phyloP scores from a whole-genome alignment of 35 echinoderm and acorn worm genomes.

The Holothuria glaberrima region DNA sequence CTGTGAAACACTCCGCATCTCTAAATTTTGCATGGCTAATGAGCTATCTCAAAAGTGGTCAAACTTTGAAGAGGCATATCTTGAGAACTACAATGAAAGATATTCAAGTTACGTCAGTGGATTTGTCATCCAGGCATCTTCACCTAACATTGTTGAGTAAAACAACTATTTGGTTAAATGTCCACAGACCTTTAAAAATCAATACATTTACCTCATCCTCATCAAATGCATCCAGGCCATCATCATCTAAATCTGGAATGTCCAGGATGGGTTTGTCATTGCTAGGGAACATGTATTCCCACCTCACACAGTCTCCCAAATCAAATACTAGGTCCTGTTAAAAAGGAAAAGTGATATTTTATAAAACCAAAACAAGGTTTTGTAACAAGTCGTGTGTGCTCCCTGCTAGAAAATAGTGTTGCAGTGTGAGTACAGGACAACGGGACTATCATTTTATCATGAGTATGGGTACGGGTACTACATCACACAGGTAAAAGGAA shows the following conservation, averaged over 20 bases:
- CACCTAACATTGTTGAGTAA: no score
- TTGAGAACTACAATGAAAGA: no score
- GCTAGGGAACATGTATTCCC: conserved; percentile 98
- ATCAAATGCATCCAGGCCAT: conserved; percentile 87
- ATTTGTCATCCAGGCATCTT: no score
- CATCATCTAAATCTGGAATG: conserved; percentile 87
- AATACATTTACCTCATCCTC: conserved; percentile 86
- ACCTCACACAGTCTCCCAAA: conserved; percentile 92
- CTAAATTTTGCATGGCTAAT: no score
- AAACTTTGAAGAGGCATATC: no score
- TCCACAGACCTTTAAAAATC: neutral
- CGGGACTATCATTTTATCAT: no score
- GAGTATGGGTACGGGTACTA: no score
- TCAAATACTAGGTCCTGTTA: conserved; percentile 93
- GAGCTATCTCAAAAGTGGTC: no score
- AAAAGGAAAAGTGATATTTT: neutral
- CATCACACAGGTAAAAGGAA: no score
- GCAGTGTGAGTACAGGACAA: no score
- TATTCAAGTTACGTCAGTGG: no score
- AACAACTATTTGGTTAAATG: neutral
- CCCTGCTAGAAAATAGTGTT: conserved; percentile 71
- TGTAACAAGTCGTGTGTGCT: conserved; percentile 25
- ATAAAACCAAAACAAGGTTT: neutral
- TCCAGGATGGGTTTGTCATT: conserved; percentile 93
- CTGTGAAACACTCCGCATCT: no score